These are phyloP conservation scores for Uropetala carovei DNA, from an alignment of 2,888 invertebrate genomes.

Conservation along the genomic window DNA sequence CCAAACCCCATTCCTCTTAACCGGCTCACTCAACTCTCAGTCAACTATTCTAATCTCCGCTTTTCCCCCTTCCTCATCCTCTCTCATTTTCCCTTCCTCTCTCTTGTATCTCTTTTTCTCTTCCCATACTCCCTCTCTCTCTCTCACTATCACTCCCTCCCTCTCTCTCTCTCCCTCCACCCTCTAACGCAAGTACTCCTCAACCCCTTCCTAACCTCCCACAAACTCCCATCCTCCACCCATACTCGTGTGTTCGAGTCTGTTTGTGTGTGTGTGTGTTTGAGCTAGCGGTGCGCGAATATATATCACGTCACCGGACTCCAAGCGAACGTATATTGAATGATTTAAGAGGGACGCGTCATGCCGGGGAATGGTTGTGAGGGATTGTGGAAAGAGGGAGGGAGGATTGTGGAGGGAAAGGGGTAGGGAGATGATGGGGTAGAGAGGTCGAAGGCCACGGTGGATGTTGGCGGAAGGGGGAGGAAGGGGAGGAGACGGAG, in stretches of 20 bases:
- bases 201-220: neutral
- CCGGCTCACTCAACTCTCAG: conserved; percentile 44
- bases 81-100: neutral
- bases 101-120: neutral
- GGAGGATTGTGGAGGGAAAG: neutral
- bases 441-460: neutral
- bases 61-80: neutral
- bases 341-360: conserved; percentile 54
- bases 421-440: neutral
- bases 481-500: neutral
- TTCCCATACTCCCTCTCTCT: neutral
- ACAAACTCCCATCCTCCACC: neutral
- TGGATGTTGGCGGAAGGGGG: neutral
- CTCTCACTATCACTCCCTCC: neutral
- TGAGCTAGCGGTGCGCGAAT: neutral
- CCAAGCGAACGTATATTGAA: conserved; percentile 44
- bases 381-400: neutral
- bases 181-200: neutral
- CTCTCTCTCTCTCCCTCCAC: neutral
- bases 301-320: conserved; percentile 50
- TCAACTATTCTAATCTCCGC: conserved; percentile 56
- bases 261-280: neutral
- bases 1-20: neutral
- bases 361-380: neutral
- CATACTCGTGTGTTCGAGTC: neutral